phyloP scores from a whole-genome alignment of 2,888 invertebrate genomes.

The Dryobota labecula region DNA sequence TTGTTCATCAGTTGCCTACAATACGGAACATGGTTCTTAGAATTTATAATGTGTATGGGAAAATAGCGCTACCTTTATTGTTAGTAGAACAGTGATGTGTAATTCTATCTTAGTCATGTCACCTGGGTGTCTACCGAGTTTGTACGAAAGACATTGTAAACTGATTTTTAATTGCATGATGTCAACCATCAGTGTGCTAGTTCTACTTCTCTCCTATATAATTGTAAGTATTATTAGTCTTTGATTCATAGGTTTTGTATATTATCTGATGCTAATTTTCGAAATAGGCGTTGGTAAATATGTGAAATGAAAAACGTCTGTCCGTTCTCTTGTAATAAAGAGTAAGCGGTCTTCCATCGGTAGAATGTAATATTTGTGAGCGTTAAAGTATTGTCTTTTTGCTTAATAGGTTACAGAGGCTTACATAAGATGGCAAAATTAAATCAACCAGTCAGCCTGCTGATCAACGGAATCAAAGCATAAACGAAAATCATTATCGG shows the following conservation, averaged over 20 bases:
- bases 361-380: background rate
- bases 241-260: background rate
- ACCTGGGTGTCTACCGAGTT: slow-evolving; percentile 42
- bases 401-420: background rate
- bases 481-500: slow-evolving; percentile 65
- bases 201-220: background rate
- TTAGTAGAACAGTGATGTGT: slow-evolving; percentile 44
- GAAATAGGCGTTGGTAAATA: too few relatives aligned
- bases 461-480: slow-evolving; percentile 62
- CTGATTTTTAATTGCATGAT: slow-evolving; percentile 36
- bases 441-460: slow-evolving; percentile 55
- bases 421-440: slow-evolving; percentile 27
- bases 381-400: background rate
- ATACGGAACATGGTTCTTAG: slow-evolving; percentile 58
- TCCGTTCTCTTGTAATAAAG: background rate
- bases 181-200: slow-evolving; percentile 6
- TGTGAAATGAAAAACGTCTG: background rate
- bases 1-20: slow-evolving; percentile 34
- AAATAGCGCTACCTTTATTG: slow-evolving; percentile 52
- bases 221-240: background rate
- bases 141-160: background rate
- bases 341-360: background rate
- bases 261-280: background rate
- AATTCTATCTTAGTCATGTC: slow-evolving; percentile 58
- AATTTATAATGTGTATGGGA: slow-evolving; percentile 56